phyloP scores from a whole-genome alignment of 1,140 invertebrate species.

The Apis dorsata region DNA sequence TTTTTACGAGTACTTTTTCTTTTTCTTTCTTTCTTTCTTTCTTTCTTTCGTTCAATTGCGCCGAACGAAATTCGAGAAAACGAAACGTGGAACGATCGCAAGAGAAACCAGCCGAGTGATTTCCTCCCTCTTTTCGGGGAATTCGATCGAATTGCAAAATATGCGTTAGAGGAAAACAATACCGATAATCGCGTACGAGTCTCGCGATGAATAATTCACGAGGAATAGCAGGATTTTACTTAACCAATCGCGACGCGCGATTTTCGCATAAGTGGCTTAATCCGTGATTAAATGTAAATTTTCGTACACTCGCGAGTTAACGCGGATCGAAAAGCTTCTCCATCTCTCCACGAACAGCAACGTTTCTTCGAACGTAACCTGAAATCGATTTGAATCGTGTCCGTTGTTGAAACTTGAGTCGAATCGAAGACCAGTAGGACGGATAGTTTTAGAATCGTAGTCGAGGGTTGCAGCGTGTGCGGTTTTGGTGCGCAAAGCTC shows the following conservation, averaged over 20 bases:
- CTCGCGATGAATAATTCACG: slow-evolving; percentile 59
- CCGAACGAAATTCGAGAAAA: no score
- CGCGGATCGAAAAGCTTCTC: neutral
- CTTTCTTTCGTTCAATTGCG: no score
- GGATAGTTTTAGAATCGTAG: slow-evolving; percentile 34
- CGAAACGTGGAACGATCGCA: no score
- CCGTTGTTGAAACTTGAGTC: slow-evolving; percentile 30
- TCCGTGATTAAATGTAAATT: slow-evolving; percentile 60
- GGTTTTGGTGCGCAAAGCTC: slow-evolving; percentile 22
- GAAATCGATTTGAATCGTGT: slow-evolving; percentile 2
- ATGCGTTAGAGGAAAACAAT: slow-evolving; percentile 10
- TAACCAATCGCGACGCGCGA: slow-evolving; percentile 52
- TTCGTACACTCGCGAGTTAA: neutral
- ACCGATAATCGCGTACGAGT: slow-evolving; percentile 9
- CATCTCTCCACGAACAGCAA: neutral
- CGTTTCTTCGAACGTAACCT: neutral
- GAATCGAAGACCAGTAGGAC: slow-evolving; percentile 55
- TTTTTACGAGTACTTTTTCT: neutral
- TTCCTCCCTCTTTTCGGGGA: neutral
- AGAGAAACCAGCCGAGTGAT: neutral
- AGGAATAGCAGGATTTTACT: slow-evolving; percentile 55
- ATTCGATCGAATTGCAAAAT: slow-evolving; percentile 29
- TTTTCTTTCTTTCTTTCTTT: neutral
- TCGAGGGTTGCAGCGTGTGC: slow-evolving; percentile 1
- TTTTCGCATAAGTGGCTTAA: slow-evolving; percentile 21